phyloP scores from a whole-genome alignment of 2,113 vertebrate species.

The Antechinus flavipes region DNA sequence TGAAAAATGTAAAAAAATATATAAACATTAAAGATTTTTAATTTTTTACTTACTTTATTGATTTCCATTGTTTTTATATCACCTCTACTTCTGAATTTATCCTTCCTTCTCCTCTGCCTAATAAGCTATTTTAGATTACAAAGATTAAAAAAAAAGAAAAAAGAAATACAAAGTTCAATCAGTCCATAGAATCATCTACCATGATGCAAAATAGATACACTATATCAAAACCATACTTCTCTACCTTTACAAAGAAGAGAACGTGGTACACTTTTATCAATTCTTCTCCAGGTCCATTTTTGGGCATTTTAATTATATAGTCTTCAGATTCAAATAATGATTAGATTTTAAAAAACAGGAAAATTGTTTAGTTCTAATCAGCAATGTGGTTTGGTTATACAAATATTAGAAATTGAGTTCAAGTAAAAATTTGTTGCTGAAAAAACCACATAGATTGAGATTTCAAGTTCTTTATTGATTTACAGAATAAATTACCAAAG shows the following conservation, averaged over 20 bases:
- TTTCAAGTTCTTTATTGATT: conserved; percentile 51
- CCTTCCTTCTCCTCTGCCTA: neutral
- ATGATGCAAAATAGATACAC: neutral
- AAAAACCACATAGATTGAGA: conserved; percentile 54
- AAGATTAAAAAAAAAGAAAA: neutral
- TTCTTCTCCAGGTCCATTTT: neutral
- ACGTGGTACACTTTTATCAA: neutral
- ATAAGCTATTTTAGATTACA: neutral
- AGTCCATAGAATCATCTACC: neutral
- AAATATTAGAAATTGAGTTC: neutral
- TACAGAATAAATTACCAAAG: neutral
- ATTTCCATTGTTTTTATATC: neutral
- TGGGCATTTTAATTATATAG: neutral
- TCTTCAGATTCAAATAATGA: neutral
- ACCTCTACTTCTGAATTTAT: neutral
- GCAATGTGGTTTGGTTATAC: neutral
- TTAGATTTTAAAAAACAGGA: neutral
- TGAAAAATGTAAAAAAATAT: conserved; percentile 81
- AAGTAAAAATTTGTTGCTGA: neutral
- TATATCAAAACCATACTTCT: neutral
- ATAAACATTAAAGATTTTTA: conserved; percentile 6
- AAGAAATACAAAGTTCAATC: neutral
- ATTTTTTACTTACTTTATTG: neutral
- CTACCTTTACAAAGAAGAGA: neutral
- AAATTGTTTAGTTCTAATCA: neutral